phyloP scores from a whole-genome alignment of 2,797 vertebrate genomes.

The Ispidina lecontei region DNA sequence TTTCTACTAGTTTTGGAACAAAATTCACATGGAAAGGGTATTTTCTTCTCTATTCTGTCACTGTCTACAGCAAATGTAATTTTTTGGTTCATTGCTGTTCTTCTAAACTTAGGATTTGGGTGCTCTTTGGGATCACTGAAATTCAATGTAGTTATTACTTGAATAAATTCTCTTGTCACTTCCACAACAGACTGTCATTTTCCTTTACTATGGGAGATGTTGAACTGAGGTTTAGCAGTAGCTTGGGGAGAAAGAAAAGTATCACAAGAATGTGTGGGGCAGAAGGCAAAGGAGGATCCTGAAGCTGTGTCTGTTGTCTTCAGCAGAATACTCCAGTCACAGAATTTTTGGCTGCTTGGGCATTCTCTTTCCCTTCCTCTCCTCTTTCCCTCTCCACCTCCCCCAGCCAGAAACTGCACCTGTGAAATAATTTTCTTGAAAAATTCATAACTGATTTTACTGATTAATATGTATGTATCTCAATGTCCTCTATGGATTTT shows the following conservation, averaged over 20 bases:
- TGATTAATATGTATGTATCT: neutral
- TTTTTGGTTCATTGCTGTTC: slow-evolving; percentile 31
- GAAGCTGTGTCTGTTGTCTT: neutral
- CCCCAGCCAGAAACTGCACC: neutral
- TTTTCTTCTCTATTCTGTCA: slow-evolving; percentile 52
- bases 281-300: neutral
- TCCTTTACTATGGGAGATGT: neutral
- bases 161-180: slow-evolving; percentile 39
- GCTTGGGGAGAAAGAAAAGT: neutral
- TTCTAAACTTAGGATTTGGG: slow-evolving; percentile 36
- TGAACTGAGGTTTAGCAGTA: neutral
- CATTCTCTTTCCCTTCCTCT: neutral
- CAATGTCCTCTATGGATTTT: neutral
- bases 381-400: neutral
- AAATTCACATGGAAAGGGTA: slow-evolving; percentile 19
- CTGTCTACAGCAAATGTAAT: slow-evolving; percentile 28
- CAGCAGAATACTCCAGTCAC: neutral
- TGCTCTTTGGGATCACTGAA: slow-evolving; percentile 1
- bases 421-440: neutral
- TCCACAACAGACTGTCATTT: neutral
- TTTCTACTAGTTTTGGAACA: slow-evolving; percentile 10
- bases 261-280: neutral
- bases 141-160: slow-evolving; percentile 23
- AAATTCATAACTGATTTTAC: neutral
- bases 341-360: neutral